A percentile compares a stretch with the other conserved stretches of the same genome.
These are phyloP conservation scores for Machaerirhynchus nigripectus DNA, from an alignment of 2,113 vertebrate genomes.

Conservation along the genomic window DNA sequence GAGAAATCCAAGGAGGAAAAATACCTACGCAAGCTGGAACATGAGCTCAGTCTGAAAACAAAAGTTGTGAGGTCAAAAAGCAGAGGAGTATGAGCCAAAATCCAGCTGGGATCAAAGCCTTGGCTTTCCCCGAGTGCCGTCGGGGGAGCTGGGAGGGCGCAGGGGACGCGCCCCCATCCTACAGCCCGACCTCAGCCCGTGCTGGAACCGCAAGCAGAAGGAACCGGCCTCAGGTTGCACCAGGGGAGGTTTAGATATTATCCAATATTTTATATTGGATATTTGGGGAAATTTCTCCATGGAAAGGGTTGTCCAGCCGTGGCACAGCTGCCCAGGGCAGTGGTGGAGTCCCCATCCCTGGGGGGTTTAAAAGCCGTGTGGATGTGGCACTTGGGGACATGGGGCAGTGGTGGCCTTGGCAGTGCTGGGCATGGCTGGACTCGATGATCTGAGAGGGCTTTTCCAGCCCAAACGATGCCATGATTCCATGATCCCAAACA, in stretches of 20 bases:
- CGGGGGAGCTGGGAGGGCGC: neutral
- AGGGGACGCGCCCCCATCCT: rapidly evolving
- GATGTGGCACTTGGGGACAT: neutral
- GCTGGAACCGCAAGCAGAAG: neutral
- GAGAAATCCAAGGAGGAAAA: neutral
- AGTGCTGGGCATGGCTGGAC: neutral
- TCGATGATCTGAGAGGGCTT: neutral
- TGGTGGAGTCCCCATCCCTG: rapidly evolving
- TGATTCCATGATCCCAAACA: neutral
- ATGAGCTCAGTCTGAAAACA: neutral
- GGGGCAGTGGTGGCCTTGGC: neutral
- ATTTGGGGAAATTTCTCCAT: neutral
- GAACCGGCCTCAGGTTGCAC: neutral
- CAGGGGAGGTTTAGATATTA: neutral
- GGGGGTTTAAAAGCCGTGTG: neutral
- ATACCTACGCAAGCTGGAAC: neutral
- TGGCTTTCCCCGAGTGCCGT: rapidly evolving
- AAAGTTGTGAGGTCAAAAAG: neutral
- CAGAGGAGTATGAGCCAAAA: neutral
- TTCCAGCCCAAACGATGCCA: neutral
- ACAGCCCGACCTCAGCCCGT: neutral
- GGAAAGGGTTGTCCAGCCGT: neutral
- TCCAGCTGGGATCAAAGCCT: neutral
- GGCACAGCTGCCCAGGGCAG: neutral
- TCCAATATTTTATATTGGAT: too few species aligned